Evolutionary conservation across 2,888 invertebrate genomes (phyloP).

Genomic region (Synergus gifuensis): DNA sequence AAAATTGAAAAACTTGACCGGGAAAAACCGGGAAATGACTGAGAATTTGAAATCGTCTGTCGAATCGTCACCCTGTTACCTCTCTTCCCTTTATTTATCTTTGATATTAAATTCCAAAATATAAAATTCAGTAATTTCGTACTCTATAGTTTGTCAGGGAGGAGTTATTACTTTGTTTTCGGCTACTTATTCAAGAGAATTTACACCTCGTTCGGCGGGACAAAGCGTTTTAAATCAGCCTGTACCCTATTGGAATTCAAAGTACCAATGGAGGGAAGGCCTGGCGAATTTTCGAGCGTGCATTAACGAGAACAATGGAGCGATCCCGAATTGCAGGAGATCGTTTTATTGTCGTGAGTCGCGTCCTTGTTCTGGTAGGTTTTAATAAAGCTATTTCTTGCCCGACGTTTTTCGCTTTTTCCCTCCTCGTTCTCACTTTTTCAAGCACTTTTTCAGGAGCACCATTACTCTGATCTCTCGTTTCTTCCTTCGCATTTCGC

Average conservation of each 20-base stretch:
- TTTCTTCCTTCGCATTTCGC: slow-evolving; percentile 7
- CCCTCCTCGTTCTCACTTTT: slow-evolving; percentile 23
- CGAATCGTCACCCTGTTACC: no score
- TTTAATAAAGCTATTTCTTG: slow-evolving; percentile 61
- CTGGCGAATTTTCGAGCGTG: slow-evolving; percentile 49
- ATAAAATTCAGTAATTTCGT: not conserved
- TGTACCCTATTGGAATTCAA: slow-evolving; percentile 39
- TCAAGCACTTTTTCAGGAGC: not conserved
- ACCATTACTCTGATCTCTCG: not conserved
- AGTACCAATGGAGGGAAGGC: slow-evolving; percentile 43
- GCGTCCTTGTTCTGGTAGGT: slow-evolving; percentile 53
- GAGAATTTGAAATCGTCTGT: no score
- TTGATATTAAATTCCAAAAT: not conserved
- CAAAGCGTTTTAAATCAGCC: slow-evolving; percentile 40
- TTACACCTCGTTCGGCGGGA: slow-evolving; percentile 28
- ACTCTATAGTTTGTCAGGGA: not conserved
- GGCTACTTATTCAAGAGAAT: slow-evolving; percentile 38
- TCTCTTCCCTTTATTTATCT: not conserved
- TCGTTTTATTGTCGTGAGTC: slow-evolving; percentile 63
- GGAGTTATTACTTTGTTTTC: slow-evolving; percentile 17
- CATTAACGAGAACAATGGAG: slow-evolving; percentile 64
- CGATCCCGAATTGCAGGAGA: slow-evolving; percentile 61
- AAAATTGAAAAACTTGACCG: no score
- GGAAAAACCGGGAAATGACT: no score
- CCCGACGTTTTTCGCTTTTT: slow-evolving; percentile 42